Evolutionary conservation across 1,140 invertebrate species (phyloP).

Genomic region (Adelges cooleyi): DNA sequence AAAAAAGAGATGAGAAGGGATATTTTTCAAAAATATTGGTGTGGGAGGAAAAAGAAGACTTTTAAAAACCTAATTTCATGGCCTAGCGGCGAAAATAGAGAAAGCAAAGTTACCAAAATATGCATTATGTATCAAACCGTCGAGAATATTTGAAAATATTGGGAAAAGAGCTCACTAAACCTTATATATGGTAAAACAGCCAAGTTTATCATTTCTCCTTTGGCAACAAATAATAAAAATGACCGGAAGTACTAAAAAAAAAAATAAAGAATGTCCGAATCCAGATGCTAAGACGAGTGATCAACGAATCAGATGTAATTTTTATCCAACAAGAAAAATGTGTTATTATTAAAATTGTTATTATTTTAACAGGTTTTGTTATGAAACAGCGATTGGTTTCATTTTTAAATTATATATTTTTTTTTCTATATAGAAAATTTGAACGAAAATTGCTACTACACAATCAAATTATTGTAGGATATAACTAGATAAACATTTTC

Average conservation of each 20-base stretch:
- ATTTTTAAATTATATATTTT: neutral
- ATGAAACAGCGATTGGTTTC: neutral
- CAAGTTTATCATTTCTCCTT: neutral
- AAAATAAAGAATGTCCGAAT: neutral
- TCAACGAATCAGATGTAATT: neutral
- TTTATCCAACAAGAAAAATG: slow-evolving; percentile 6
- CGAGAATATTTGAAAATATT: slow-evolving; percentile 3
- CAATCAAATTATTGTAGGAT: neutral
- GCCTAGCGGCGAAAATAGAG: no score
- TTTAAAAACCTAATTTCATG: no score
- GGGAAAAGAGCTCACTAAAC: neutral
- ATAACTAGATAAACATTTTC: neutral
- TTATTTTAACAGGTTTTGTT: neutral
- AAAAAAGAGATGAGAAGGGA: no score
- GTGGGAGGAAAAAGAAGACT: no score
- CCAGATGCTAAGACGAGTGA: neutral
- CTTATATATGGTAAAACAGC: neutral
- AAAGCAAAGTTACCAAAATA: neutral
- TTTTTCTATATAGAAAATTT: slow-evolving; percentile 9
- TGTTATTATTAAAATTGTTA: no score
- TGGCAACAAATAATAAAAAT: slow-evolving; percentile 5
- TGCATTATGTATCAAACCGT: neutral
- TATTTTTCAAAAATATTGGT: no score
- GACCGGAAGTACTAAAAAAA: neutral
- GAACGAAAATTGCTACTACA: neutral